Evolutionary conservation across 1,140 invertebrate species (phyloP).

Genomic region (Trichomalopsis sarcophagae): DNA sequence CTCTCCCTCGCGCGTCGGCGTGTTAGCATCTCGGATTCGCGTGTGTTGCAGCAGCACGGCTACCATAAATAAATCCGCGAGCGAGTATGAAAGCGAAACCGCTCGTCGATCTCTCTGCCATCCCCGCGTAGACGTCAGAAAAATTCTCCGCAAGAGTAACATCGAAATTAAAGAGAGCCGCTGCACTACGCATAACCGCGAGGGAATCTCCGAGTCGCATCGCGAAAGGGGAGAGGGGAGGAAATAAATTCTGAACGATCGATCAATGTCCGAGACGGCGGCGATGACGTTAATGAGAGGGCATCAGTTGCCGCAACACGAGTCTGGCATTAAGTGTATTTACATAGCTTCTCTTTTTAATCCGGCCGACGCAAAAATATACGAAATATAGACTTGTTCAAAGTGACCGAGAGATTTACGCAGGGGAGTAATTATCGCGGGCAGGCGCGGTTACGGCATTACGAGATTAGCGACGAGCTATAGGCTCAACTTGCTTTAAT

Average conservation of each 20-base stretch:
- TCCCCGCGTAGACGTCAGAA: too few species aligned
- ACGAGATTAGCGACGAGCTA: too few species aligned
- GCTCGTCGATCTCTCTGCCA: neutral
- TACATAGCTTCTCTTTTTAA: constrained; percentile 22
- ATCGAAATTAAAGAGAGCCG: neutral
- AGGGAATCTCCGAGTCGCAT: neutral
- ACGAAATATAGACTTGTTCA: constrained; percentile 34
- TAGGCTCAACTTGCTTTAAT: neutral
- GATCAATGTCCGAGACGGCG: constrained; percentile 46
- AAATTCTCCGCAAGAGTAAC: neutral
- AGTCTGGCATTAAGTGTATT: constrained; percentile 29
- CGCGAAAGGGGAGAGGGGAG: neutral
- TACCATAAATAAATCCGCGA: too few species aligned
- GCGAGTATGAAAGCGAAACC: too few species aligned
- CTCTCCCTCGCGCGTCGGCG: too few species aligned
- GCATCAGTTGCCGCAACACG: neutral
- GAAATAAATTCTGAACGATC: constrained; percentile 44
- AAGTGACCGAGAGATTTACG: neutral
- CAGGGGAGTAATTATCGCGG: too few species aligned
- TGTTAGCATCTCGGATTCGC: too few species aligned
- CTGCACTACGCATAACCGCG: too few species aligned
- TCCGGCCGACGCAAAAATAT: constrained; percentile 21
- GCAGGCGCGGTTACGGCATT: too few species aligned
- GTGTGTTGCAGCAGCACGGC: too few species aligned
- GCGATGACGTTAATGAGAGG: constrained; percentile 54